These are phyloP conservation scores for Apodemia hepburni DNA, from an alignment of 2,888 invertebrate genomes.

Conservation along the genomic window DNA sequence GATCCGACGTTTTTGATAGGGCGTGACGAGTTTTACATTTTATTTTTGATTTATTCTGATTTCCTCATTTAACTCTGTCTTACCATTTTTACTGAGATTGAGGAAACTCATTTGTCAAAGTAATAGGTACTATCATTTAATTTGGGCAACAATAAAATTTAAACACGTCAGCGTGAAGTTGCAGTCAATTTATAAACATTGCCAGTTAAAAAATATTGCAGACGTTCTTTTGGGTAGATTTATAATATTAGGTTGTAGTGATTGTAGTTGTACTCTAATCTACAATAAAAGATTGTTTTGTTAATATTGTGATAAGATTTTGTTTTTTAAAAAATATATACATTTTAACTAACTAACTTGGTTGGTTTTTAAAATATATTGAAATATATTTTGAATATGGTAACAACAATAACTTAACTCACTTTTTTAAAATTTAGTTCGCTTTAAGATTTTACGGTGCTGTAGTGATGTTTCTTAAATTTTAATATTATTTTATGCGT, in stretches of 20 bases:
- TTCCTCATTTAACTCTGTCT: too few relatives aligned
- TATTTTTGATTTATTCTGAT: too few relatives aligned
- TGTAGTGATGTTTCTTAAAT: constrained; percentile 8
- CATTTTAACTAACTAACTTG: background rate
- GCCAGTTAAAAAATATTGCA: background rate
- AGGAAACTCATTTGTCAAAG: too few relatives aligned
- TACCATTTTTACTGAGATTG: too few relatives aligned
- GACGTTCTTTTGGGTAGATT: background rate
- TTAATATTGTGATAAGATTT: background rate
- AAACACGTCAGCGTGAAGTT: constrained; percentile 1
- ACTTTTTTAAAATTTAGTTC: constrained; percentile 14
- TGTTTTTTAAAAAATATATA: background rate
- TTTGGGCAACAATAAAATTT: background rate
- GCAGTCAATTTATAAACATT: background rate
- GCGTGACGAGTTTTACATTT: too few relatives aligned
- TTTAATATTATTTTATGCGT: constrained; percentile 5
- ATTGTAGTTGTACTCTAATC: too few relatives aligned
- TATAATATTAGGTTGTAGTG: too few relatives aligned
- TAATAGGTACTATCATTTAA: background rate
- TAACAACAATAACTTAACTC: background rate
- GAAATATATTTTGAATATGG: background rate
- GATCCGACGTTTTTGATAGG: too few relatives aligned
- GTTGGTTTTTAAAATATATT: background rate
- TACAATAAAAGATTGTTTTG: background rate
- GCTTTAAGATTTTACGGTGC: constrained; percentile 3